Percentiles rank a stretch among this genome's conserved stretches.
Conservation (phyloP, 2,888 invertebrate species). For the Nomada ruficornis region DNA sequence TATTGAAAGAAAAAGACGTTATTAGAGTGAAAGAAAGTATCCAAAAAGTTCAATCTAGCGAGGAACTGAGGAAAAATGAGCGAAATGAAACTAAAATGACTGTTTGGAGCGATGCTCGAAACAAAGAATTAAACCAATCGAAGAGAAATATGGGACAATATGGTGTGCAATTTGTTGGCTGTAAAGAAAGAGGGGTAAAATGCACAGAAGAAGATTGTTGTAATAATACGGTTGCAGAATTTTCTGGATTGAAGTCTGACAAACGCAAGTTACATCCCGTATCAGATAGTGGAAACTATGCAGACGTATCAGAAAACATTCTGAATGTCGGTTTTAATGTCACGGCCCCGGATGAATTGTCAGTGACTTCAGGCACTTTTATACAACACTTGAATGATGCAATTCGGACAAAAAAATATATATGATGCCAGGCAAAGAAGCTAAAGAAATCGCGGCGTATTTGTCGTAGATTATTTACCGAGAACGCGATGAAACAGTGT, state of each 20-base stretch:
- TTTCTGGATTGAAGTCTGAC: slow-evolving; percentile 7
- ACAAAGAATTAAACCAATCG: background rate
- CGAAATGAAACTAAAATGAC: background rate
- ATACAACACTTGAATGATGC: background rate
- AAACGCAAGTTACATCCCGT: background rate
- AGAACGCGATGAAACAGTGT: background rate
- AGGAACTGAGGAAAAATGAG: background rate
- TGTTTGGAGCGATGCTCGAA: too few species aligned
- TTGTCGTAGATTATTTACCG: background rate
- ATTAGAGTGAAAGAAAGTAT: background rate
- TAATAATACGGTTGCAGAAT: background rate
- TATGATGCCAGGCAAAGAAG: background rate
- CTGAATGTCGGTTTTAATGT: slow-evolving; percentile 24
- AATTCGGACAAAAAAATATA: background rate
- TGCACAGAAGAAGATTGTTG: background rate
- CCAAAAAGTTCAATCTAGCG: background rate
- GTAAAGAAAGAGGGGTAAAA: too few species aligned
- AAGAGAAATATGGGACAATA: background rate
- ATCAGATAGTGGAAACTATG: slow-evolving; percentile 39
- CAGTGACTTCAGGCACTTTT: slow-evolving; percentile 43
- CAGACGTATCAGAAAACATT: slow-evolving; percentile 37
- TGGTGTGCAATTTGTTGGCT: background rate
- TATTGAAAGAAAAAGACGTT: background rate
- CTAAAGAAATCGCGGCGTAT: background rate
- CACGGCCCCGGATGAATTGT: background rate